phyloP scores from a whole-genome alignment of 2,888 invertebrate species.

The Microctonus brassicae region DNA sequence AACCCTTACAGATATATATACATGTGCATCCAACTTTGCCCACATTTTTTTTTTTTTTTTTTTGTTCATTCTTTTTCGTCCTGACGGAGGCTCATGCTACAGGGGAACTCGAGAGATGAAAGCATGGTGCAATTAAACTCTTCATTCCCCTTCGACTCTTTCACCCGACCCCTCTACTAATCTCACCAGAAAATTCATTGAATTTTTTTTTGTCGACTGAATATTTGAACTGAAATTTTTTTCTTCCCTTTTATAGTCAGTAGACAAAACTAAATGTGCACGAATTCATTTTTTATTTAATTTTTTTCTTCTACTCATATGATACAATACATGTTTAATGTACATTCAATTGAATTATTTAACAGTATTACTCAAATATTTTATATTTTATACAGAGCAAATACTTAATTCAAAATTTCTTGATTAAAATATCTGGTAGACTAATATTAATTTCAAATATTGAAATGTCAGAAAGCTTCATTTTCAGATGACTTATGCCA shows the following conservation, averaged over 20 bases:
- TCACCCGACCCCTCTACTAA: slow-evolving; percentile 5
- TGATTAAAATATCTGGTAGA: neutral
- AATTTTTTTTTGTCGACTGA: slow-evolving; percentile 22
- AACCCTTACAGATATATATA: slow-evolving; percentile 38
- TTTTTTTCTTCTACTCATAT: too few species aligned
- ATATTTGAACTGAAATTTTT: slow-evolving; percentile 13
- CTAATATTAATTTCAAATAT: neutral
- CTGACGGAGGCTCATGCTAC: slow-evolving; percentile 39
- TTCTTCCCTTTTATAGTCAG: neutral
- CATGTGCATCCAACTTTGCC: slow-evolving; percentile 40
- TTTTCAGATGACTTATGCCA: neutral
- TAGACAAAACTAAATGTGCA: neutral
- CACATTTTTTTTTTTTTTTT: slow-evolving; percentile 40
- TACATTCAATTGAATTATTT: neutral
- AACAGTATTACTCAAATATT: neutral
- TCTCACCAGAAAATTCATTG: slow-evolving; percentile 22
- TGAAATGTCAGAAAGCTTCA: slow-evolving; percentile 4
- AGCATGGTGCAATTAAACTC: slow-evolving; percentile 63
- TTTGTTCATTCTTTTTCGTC: slow-evolving; percentile 34
- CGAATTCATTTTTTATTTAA: neutral
- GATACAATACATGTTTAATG: neutral
- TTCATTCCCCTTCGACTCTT: slow-evolving; percentile 35
- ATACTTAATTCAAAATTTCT: neutral
- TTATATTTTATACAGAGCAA: neutral
- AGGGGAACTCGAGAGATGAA: slow-evolving; percentile 59